Percentiles rank a stretch among this genome's conserved stretches.
These are phyloP conservation scores for Bombyx mandarina DNA, from an alignment of 1,140 invertebrate species.

Conservation along the genomic window DNA sequence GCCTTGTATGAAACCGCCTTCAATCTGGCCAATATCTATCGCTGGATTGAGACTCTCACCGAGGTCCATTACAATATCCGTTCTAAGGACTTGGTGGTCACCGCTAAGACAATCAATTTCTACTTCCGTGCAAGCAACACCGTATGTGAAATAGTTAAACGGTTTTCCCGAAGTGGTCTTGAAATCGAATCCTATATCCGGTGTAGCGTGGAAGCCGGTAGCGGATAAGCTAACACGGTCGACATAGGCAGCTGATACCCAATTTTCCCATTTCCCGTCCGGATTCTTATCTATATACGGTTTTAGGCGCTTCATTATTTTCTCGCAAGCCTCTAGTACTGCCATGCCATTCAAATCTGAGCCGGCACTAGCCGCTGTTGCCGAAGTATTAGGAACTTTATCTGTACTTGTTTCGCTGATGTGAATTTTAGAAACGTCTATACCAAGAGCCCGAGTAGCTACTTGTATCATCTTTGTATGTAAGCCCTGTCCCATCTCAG, in stretches of 20 bases:
- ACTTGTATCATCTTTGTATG: constrained; percentile 97
- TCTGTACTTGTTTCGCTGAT: constrained; percentile 92
- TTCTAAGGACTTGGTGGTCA: constrained; percentile 87
- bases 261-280: constrained; percentile 87
- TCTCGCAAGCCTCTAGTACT: constrained; percentile 87
- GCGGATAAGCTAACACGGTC: constrained; percentile 86
- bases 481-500: constrained; percentile 97
- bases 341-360: constrained; percentile 98
- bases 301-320: constrained; percentile 81
- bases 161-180: constrained; percentile 78
- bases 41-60: constrained; percentile 93
- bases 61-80: constrained; percentile 97
- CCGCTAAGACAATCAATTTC: constrained; percentile 92
- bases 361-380: constrained; percentile 91
- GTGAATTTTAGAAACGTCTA: constrained; percentile 85
- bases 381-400: constrained; percentile 94
- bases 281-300: constrained; percentile 85
- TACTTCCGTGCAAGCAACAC: constrained; percentile 84
- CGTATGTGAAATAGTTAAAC: constrained; percentile 88
- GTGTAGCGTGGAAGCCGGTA: constrained; percentile 89
- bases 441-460: constrained; percentile 80
- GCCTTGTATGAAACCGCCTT: constrained; percentile 94
- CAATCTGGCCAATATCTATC: constrained; percentile 96
- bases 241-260: constrained; percentile 86
- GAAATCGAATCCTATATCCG: constrained; percentile 83